Base-by-base conservation (phyloP, 2,888 invertebrate species). In the Cerceris rybyensis region DNA sequence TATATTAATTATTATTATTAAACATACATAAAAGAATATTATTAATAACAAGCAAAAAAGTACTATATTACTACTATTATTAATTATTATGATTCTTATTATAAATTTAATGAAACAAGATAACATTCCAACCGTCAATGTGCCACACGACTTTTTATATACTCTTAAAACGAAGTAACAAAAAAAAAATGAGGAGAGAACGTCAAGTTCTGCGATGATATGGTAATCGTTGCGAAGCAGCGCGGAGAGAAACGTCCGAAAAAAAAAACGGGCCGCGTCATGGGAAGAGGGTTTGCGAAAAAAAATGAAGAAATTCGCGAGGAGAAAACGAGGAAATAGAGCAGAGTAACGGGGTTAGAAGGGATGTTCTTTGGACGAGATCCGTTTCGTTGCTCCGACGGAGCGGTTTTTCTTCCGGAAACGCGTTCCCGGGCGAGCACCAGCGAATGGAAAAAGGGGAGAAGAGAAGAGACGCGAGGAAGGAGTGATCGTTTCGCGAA, bases 91-190 rank as follows among this genome's bases (percentile, higher is more conserved):
- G 81, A 86, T 88, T 85, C 88, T 86, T 84, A 87, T 82, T 81
- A 79, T 87, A 89, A 91, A 90, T 91, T 90, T 89, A 91, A 90
- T 86, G 87, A 88, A 87, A 87, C 91, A 93, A 93, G 92, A 90
- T 93, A 94, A 94, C 94, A 94, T 94, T 94, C 94, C 94, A 94
- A 94, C 94, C 94, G 93, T 94, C 93, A 94, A 94, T 94, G 94
- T 94, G 94, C 94, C 94, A 94, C 94, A 94, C 91, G 92, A 93
- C 86, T 94, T 94, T 94, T 94, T 94, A 86, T 86, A 86, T 86
- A 84, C 86, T 86, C 85, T 86, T 86, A 85, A 85, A 66, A 73
- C 58, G 73, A 77, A 78, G 78, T 77, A 82, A 80, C 66, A 28
- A 28, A 28, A 28, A 28, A 28, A 28, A 28, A 28, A 28, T 28